Conservation (phyloP, 2,888 invertebrate species). For the Limnephilus marmoratus region DNA sequence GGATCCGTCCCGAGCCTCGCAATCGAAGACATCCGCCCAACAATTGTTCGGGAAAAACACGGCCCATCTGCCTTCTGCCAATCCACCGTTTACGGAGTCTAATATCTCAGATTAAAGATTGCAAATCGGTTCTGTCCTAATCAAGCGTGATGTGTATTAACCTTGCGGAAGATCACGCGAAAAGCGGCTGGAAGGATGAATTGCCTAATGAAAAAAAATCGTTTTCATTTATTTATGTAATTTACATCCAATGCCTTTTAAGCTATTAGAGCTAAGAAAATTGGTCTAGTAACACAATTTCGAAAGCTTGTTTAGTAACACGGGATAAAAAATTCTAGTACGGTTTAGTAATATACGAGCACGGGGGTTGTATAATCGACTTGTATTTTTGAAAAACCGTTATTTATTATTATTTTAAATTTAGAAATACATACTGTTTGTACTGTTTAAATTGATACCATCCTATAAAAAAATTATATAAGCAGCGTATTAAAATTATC, state of each 20-base stretch:
- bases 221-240: background rate
- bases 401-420: too few relatives aligned
- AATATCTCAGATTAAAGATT: background rate
- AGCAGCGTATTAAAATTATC: too few relatives aligned
- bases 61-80: conserved; percentile 7
- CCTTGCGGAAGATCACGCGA: background rate
- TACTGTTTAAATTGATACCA: too few relatives aligned
- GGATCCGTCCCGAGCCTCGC: conserved; percentile 13
- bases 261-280: background rate
- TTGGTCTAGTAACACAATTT: background rate
- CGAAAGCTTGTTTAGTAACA: too few relatives aligned
- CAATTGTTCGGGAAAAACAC: conserved; percentile 28
- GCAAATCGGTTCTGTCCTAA: conserved; percentile 5
- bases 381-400: too few relatives aligned
- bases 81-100: background rate
- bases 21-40: conserved; percentile 26
- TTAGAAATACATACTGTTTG: too few relatives aligned
- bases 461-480: too few relatives aligned
- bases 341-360: too few relatives aligned
- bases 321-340: too few relatives aligned
- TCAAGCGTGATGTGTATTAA: background rate
- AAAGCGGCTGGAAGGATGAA: background rate
- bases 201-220: background rate
- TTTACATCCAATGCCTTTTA: background rate
- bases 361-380: too few relatives aligned